Evolutionary conservation across 2,113 vertebrate genomes (phyloP).

Genomic region (Sitta europaea): DNA sequence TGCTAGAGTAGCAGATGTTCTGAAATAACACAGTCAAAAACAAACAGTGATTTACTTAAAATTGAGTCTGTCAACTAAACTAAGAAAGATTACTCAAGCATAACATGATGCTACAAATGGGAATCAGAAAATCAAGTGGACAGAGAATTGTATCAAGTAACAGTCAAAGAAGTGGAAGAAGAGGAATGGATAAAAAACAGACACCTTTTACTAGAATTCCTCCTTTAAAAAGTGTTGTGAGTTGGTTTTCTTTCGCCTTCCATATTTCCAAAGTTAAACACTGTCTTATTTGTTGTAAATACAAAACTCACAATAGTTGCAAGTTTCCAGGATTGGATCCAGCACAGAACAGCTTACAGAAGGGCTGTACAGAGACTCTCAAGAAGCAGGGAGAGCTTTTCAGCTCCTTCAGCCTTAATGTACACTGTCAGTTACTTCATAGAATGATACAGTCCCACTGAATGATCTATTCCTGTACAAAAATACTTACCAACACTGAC

Average conservation of each 20-base stretch:
- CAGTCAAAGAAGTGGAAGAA: neutral
- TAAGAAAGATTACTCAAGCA: neutral
- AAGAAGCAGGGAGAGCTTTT: fast-evolving
- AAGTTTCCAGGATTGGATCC: neutral
- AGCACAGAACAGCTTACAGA: neutral
- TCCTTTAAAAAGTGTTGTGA: neutral
- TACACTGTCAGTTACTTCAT: neutral
- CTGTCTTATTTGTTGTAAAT: neutral
- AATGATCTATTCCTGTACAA: neutral
- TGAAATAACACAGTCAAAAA: neutral
- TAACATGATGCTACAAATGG: neutral
- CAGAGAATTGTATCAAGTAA: neutral
- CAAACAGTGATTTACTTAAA: neutral
- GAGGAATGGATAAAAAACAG: neutral
- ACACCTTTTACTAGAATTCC: neutral
- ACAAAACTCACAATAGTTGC: neutral
- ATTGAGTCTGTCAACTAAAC: neutral
- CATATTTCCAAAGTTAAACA: neutral
- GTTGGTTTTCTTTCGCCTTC: neutral
- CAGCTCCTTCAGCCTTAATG: neutral
- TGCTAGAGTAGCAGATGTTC: neutral
- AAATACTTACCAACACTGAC: neutral
- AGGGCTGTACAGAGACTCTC: neutral
- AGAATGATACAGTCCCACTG: neutral
- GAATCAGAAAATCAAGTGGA: neutral